Evolutionary conservation across 2,888 invertebrate genomes (phyloP), one percentile per base, ranked within the genome.

Genomic region (Drosophila emarginata): DNA sequence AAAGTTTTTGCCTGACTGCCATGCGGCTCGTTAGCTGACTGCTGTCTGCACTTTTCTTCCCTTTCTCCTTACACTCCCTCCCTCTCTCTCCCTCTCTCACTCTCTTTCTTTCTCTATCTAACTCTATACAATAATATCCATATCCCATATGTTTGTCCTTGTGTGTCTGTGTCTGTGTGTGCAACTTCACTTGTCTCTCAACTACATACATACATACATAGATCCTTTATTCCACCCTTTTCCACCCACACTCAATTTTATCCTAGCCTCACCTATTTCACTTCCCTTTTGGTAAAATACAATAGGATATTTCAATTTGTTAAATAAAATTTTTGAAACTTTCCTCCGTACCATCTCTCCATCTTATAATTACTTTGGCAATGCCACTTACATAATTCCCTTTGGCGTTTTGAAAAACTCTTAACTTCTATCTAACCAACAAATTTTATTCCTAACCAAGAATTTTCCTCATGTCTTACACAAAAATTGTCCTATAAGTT

Each of bases 221-320:
- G n/a, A 28, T 28, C 11, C 26, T 7, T 11, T 23, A 6, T n/a
- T 45, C 12, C 45, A 14, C 9, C 40, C 40, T 40, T 40, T 7
- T 7, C 15, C n/a, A n/a, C n/a, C n/a, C n/a, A n/a, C n/a, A 7
- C 28, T 1, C 28, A 36, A 12, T 58, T 52, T 32, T 40, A 12
- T 37, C 15, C 21, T 0, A n/a, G 11, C 9, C 1, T n/a, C 14
- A 37, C 15, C 50, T 54, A 28, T 28, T 56, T 11, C 28, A 11
- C 32, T 32, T 28, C 26, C 23, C 52, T 72, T 78, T 72, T 77
- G 84, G 81, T 87, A 45, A 45, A 15, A 7, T 15, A 45, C 15
- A 45, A 89, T 80, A 79, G 78, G 79, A 88, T 88, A 88, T 89
- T 88, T 84, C 82, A 84, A 86, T 88, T 88, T 79, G 72, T 77